Conservation (phyloP, 2,113 vertebrate species). For the Delphinapterus leucas region DNA sequence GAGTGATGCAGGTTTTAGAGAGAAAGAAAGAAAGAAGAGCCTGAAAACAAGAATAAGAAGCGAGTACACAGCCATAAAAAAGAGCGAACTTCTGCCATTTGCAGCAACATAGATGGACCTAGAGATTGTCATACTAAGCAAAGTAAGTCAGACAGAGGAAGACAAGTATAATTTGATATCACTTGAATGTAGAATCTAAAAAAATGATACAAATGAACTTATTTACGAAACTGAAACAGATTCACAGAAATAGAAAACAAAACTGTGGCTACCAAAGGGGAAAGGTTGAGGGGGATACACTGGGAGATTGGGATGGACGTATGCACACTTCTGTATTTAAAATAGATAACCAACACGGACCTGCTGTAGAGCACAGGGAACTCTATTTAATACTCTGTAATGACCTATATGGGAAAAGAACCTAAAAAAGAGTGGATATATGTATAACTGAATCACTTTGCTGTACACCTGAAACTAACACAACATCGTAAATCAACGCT, state of each 20-base stretch:
- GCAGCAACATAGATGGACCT: not conserved
- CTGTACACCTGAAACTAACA: too few species aligned
- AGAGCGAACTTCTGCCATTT: not conserved
- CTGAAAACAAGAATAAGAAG: not conserved
- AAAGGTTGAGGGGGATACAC: not conserved
- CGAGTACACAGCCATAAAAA: not conserved
- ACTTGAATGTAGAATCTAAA: too few species aligned
- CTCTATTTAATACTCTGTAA: too few species aligned
- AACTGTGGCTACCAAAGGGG: not conserved
- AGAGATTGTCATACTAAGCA: not conserved
- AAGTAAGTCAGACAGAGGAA: not conserved
- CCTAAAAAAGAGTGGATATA: too few species aligned
- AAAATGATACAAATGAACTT: too few species aligned
- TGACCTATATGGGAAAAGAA: too few species aligned
- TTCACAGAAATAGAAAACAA: too few species aligned
- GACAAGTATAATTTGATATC: not conserved
- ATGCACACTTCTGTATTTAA: not conserved
- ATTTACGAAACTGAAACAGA: too few species aligned
- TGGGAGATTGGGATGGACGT: not conserved
- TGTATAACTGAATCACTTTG: too few species aligned
- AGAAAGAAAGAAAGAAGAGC: not conserved
- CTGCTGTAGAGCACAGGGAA: too few species aligned
- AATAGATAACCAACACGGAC: too few species aligned
- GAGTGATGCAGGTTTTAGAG: not conserved
- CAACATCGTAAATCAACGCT: too few species aligned